Evolutionary conservation across 2,113 vertebrate species (phyloP).

Genomic region (Chaetops frenatus): DNA sequence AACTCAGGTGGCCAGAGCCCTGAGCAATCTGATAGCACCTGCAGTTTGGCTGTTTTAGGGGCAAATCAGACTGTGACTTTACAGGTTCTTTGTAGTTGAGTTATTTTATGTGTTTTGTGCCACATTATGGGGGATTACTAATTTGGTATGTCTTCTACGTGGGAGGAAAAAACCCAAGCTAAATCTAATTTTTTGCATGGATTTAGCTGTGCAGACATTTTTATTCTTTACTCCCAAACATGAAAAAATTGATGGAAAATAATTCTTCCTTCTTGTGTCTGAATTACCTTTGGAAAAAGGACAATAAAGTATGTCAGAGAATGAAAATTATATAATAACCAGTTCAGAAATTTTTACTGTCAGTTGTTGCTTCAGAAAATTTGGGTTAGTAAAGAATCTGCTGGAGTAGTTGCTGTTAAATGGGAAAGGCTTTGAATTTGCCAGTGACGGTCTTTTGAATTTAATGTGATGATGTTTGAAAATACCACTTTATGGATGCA

Average conservation of each 20-base stretch:
- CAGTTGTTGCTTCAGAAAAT: background rate
- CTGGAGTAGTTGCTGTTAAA: background rate
- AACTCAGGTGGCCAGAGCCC: background rate
- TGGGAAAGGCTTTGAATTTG: background rate
- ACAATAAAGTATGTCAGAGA: background rate
- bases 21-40: background rate
- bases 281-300: background rate
- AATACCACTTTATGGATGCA: background rate
- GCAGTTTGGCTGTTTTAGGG: background rate
- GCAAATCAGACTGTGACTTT: background rate
- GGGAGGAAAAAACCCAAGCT: fast-evolving
- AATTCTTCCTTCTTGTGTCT: background rate
- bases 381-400: background rate
- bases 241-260: background rate
- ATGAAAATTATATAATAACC: background rate
- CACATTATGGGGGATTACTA: fast-evolving
- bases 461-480: background rate
- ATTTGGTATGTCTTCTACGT: background rate
- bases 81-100: background rate
- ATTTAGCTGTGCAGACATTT: background rate
- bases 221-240: background rate
- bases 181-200: background rate
- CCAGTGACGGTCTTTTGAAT: background rate
- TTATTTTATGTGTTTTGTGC: background rate
- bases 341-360: background rate